Conservation (phyloP, 2,888 invertebrate genomes). For the Cryptosula pallasiana region DNA sequence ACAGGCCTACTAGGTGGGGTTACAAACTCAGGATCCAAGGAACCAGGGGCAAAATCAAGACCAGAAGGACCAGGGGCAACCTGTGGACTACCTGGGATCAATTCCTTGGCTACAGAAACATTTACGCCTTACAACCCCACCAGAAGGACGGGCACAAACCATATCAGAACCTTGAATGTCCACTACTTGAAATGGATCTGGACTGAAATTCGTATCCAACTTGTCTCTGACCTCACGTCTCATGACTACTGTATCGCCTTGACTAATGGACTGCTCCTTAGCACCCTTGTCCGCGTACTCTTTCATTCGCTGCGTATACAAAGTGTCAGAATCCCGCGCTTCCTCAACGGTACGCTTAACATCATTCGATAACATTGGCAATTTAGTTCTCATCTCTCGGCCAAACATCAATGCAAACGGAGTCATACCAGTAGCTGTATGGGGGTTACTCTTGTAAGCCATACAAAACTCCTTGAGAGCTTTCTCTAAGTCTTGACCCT, state of each 20-base stretch:
- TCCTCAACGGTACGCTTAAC: neutral
- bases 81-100: no score
- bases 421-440: neutral
- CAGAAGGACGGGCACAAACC: neutral
- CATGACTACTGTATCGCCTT: neutral
- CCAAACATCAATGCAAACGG: neutral
- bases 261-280: neutral
- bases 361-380: neutral
- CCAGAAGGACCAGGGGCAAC: no score
- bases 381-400: neutral
- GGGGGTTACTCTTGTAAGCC: neutral
- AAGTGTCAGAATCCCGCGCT: no score
- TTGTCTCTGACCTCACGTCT: no score
- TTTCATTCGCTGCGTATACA: no score
- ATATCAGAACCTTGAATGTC: neutral
- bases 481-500: no score
- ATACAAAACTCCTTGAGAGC: slow-evolving; percentile 13
- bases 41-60: no score
- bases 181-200: neutral
- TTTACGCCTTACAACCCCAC: no score
- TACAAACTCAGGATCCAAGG: no score
- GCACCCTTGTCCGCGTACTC: neutral
- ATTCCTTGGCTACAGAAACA: no score
- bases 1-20: no score
- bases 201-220: no score